These are phyloP conservation scores for Apotomis betuletana DNA, from an alignment of 2,888 invertebrate species.

Conservation along the genomic window DNA sequence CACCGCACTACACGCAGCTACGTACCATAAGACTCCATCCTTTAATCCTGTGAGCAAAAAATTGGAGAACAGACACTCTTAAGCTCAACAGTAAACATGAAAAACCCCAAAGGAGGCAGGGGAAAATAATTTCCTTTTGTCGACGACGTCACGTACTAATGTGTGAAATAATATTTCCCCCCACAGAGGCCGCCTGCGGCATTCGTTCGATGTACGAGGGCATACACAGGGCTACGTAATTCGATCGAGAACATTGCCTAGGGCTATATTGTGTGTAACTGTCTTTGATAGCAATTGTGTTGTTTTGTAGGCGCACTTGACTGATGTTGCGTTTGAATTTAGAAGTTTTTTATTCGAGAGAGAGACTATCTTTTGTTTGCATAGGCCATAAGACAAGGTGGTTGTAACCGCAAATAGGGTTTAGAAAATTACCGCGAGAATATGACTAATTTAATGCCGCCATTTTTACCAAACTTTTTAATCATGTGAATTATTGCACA, in stretches of 20 bases:
- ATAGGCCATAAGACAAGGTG: no score
- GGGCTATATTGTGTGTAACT: not conserved
- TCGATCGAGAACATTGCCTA: not conserved
- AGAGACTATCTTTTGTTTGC: no score
- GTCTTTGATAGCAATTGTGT: not conserved
- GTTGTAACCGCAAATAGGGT: no score
- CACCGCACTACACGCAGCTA: no score
- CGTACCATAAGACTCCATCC: no score
- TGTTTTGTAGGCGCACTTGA: not conserved
- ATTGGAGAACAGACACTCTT: constrained; percentile 20
- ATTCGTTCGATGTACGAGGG: constrained; percentile 47
- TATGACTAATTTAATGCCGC: no score
- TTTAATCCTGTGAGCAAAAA: not conserved
- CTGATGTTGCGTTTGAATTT: not conserved
- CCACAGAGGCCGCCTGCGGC: constrained; percentile 63
- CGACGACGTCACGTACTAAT: constrained; percentile 61
- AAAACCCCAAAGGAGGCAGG: constrained; percentile 48
- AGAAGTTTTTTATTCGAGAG: not conserved
- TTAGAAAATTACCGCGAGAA: no score
- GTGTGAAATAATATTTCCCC: constrained; percentile 72
- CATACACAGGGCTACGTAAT: constrained; percentile 47
- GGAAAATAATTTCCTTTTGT: constrained; percentile 58
- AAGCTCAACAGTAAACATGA: constrained; percentile 39
- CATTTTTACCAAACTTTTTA: no score
- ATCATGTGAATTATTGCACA: no score